Percentiles rank a stretch among this genome's conserved stretches.
phyloP scores from a whole-genome alignment of 2,113 vertebrate species.

The Apteryx owenii region DNA sequence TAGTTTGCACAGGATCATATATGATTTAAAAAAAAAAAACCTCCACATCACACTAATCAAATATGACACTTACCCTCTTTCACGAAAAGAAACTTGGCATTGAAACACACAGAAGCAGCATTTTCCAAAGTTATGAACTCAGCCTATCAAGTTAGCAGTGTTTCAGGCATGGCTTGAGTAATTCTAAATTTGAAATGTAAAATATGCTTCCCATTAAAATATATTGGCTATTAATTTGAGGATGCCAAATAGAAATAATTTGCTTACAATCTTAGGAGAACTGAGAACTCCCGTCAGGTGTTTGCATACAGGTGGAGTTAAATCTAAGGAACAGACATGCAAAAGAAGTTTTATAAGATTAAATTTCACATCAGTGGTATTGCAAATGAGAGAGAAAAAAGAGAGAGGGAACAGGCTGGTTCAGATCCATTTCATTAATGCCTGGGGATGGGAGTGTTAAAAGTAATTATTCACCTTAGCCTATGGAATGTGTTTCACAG shows the following conservation, averaged over 20 bases:
- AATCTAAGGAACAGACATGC: not conserved
- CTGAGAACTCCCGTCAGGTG: not conserved
- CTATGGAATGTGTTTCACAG: not conserved
- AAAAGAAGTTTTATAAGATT: not conserved
- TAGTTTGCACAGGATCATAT: not conserved
- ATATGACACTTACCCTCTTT: not conserved
- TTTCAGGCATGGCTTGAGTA: not conserved
- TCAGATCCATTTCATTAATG: constrained; percentile 31
- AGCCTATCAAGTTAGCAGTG: not conserved
- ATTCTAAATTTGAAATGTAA: not conserved
- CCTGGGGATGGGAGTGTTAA: not conserved
- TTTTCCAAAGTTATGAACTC: not conserved
- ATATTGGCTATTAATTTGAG: constrained; percentile 15
- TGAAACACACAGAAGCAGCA: not conserved
- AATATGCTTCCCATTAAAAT: not conserved
- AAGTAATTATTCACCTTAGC: not conserved
- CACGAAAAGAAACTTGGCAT: not conserved
- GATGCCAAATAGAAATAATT: constrained; percentile 16
- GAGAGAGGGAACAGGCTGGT: not conserved
- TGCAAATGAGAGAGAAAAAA: not conserved
- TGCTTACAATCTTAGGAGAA: not conserved
- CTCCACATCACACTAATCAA: not conserved
- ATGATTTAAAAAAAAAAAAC: not conserved
- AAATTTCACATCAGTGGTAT: not conserved
- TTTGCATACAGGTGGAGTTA: not conserved